Evolutionary conservation across 2,797 vertebrate species (phyloP).

Genomic region (Coilia nasus): DNA sequence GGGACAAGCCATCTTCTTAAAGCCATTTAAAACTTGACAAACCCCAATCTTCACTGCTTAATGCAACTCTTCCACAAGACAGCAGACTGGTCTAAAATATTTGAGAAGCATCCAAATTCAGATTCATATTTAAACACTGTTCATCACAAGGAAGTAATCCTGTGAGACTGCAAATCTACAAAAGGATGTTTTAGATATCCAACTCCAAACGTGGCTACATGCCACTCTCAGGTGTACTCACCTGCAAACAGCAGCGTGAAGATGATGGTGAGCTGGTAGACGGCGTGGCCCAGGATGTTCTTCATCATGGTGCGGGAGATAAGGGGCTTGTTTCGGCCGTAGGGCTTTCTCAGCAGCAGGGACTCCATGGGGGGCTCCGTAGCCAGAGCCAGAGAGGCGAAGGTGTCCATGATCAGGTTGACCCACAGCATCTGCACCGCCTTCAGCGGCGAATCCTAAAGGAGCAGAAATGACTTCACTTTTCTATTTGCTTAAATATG

Average conservation of each 20-base stretch:
- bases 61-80: background rate
- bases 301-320: slow-evolving; percentile 99
- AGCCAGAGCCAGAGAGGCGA: slow-evolving; percentile 91
- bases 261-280: slow-evolving; percentile 92
- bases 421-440: slow-evolving; percentile 99
- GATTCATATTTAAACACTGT: background rate
- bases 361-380: slow-evolving; percentile 93
- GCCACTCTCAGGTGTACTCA: slow-evolving; percentile 64
- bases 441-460: slow-evolving; percentile 87
- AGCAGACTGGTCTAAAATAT: background rate
- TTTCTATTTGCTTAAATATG: too few relatives aligned
- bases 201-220: background rate
- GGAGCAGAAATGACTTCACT: background rate
- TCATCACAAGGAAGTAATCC: too few relatives aligned
- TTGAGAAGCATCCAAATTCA: background rate
- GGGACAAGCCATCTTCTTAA: background rate
- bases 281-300: slow-evolving; percentile 92
- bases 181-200: too few relatives aligned
- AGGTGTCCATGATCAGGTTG: slow-evolving; percentile 98
- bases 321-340: slow-evolving; percentile 93
- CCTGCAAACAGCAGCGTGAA: slow-evolving; percentile 92
- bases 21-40: background rate
- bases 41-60: background rate
- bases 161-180: too few relatives aligned
- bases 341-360: slow-evolving; percentile 88